phyloP scores from a whole-genome alignment of 2,113 vertebrate species.

The Neoarius graeffei region DNA sequence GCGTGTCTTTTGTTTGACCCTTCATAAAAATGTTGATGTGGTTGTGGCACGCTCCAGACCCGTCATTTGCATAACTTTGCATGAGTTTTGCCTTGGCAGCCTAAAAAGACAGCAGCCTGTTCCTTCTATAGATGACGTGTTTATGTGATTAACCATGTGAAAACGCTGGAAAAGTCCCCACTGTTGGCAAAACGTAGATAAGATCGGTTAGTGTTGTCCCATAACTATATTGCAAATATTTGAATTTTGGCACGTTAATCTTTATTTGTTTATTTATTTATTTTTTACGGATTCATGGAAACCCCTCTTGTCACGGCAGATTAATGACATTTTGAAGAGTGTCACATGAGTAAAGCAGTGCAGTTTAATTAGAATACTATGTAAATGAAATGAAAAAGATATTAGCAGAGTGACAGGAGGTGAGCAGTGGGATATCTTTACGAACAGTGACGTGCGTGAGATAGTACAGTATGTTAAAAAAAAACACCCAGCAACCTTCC shows the following conservation, averaged over 20 bases:
- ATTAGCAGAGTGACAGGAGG: background rate
- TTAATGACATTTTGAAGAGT: background rate
- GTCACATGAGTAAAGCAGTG: background rate
- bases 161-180: conserved; percentile 43
- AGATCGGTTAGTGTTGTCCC: conserved; percentile 23
- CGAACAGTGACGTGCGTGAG: background rate
- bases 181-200: background rate
- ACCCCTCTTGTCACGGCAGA: background rate
- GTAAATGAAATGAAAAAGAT: background rate
- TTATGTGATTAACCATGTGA: conserved; percentile 30
- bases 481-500: background rate
- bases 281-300: background rate
- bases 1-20: conserved; percentile 48
- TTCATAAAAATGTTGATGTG: conserved; percentile 53
- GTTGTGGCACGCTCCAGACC: conserved; percentile 46
- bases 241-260: background rate
- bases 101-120: conserved; percentile 13
- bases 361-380: background rate
- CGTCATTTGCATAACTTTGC: conserved; percentile 70
- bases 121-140: conserved; percentile 26
- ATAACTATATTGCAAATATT: conserved; percentile 21
- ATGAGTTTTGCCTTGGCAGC: conserved; percentile 59
- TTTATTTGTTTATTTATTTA: background rate
- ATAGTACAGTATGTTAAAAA: background rate
- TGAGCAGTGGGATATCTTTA: background rate